Percentiles rank a stretch among this genome's conserved stretches.
These are phyloP conservation scores for Phortica okadai DNA, from an alignment of 2,888 invertebrate genomes.

Conservation along the genomic window DNA sequence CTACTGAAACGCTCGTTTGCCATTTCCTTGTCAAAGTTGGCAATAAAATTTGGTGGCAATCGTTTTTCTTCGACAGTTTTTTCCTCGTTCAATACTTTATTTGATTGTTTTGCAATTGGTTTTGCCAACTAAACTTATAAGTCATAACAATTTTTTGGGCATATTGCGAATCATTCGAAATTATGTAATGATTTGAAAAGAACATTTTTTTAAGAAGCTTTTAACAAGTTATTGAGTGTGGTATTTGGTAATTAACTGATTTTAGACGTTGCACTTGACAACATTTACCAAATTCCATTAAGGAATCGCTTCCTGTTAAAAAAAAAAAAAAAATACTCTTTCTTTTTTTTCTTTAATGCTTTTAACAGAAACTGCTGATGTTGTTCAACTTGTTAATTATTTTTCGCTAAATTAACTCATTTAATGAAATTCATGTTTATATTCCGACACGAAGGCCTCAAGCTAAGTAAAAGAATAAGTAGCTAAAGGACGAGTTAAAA, in stretches of 20 bases:
- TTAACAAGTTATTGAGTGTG: no score
- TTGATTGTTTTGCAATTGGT: background rate
- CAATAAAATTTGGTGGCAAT: slow-evolving; percentile 21
- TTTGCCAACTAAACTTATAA: slow-evolving; percentile 1
- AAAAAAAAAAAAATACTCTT: no score
- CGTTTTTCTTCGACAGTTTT: slow-evolving; percentile 14
- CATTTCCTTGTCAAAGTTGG: slow-evolving; percentile 13
- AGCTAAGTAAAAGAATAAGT: slow-evolving; percentile 6
- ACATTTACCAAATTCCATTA: background rate
- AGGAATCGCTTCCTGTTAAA: no score
- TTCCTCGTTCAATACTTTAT: background rate
- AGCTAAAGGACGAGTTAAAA: background rate
- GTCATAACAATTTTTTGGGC: slow-evolving; percentile 6
- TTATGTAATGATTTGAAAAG: no score
- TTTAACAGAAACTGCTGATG: slow-evolving; percentile 13
- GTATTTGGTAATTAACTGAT: no score
- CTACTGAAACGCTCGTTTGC: background rate
- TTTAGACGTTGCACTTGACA: background rate
- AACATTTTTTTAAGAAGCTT: no score
- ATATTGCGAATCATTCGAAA: background rate
- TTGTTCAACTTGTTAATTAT: slow-evolving; percentile 54
- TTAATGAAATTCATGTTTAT: slow-evolving; percentile 56
- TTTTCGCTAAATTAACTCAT: slow-evolving; percentile 64
- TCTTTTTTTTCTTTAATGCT: background rate
- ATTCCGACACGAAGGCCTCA: background rate